Conservation (phyloP, 1,140 invertebrate species). For the Platyscapa corneri region DNA sequence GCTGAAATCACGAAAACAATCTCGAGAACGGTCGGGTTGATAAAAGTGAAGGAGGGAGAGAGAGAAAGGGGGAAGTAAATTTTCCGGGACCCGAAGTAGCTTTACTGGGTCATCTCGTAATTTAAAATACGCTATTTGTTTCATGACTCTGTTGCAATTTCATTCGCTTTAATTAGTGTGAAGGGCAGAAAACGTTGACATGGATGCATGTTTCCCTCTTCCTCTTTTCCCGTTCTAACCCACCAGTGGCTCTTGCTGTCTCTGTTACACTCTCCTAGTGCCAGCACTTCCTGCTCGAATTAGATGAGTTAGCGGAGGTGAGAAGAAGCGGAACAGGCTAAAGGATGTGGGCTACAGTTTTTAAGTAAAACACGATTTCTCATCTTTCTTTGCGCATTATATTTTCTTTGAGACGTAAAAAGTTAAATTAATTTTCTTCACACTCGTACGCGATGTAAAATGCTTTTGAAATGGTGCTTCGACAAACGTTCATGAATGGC, state of each 20-base stretch:
- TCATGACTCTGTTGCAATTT: constrained; percentile 22
- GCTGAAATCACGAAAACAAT: constrained; percentile 18
- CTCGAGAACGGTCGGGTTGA: background rate
- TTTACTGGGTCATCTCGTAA: constrained; percentile 43
- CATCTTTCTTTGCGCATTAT: background rate
- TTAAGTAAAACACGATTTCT: constrained; percentile 24
- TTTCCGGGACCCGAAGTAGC: constrained; percentile 4
- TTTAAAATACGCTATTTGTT: constrained; percentile 41
- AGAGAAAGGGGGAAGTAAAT: background rate
- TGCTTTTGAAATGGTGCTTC: constrained; percentile 1
- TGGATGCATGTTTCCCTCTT: constrained; percentile 4
- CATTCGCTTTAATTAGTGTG: constrained; percentile 40
- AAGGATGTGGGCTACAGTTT: background rate
- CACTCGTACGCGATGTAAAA: constrained; percentile 38
- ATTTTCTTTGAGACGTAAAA: background rate
- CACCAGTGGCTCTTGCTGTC: background rate
- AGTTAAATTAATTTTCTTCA: constrained; percentile 37
- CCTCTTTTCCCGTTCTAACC: background rate
- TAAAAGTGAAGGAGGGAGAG: background rate
- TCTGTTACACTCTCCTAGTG: background rate
- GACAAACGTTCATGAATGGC: background rate
- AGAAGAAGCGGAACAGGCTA: background rate
- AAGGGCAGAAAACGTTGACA: constrained; percentile 9
- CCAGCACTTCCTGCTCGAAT: constrained; percentile 23
- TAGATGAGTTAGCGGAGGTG: background rate